These are phyloP conservation scores for Drosophila sucinea DNA, from an alignment of 1,140 invertebrate species.

Conservation along the genomic window DNA sequence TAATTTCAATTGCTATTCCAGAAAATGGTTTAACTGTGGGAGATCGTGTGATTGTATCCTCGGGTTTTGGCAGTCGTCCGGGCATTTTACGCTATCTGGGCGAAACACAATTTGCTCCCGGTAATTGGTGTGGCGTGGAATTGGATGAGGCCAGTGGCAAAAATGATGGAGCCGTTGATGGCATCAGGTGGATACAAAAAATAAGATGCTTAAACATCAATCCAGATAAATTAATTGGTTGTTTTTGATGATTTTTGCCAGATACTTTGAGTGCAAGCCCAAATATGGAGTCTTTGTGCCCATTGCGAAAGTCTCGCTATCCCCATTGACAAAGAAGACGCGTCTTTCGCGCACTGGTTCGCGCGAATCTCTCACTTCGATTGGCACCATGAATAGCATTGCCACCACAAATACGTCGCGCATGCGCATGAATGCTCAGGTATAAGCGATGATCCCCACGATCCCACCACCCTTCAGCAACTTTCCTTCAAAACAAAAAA, in stretches of 20 bases:
- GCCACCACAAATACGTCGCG: conserved; percentile 85
- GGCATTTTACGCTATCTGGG: conserved; percentile 94
- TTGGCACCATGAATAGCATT: conserved; percentile 89
- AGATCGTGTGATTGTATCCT: conserved; percentile 95
- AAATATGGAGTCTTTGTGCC: conserved; percentile 97
- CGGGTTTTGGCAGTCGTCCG: conserved; percentile 92
- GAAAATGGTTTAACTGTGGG: conserved; percentile 88
- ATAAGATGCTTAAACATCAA: too few species aligned
- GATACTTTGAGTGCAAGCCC: conserved; percentile 96
- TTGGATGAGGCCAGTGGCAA: conserved; percentile 96
- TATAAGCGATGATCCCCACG: conserved; percentile 59
- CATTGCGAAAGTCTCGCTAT: conserved; percentile 92
- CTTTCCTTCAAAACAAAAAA: conserved; percentile 13
- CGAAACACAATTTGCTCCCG: conserved; percentile 93
- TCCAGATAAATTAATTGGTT: too few species aligned
- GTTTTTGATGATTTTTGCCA: conserved; percentile 81
- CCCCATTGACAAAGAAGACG: conserved; percentile 89
- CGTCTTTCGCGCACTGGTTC: conserved; percentile 90
- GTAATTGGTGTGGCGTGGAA: conserved; percentile 97
- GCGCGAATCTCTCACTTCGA: conserved; percentile 92
- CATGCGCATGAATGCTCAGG: conserved; percentile 83
- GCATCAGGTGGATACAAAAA: conserved; percentile 86
- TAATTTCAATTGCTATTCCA: conserved; percentile 22
- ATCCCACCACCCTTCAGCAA: conserved; percentile 10
- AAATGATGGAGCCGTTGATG: conserved; percentile 97